Percentiles rank a stretch among this genome's conserved stretches.
Conservation (phyloP, 1,140 invertebrate genomes). For the Berghia stephanieae region DNA sequence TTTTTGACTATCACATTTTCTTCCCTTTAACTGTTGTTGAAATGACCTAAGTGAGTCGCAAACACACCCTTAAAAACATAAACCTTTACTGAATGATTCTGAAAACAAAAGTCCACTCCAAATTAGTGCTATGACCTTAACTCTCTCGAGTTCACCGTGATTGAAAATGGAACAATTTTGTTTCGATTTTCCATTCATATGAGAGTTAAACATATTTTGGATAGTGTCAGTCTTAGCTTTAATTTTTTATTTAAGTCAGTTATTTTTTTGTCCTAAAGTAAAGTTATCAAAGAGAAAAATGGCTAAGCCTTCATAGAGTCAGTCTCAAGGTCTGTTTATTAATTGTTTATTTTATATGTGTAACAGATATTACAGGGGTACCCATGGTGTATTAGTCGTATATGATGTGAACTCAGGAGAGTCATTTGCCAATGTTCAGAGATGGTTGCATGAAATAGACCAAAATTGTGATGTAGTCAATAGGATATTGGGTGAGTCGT, state of each 20-base stretch:
- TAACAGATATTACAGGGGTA: slow-evolving; percentile 97
- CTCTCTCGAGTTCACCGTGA: too few relatives aligned
- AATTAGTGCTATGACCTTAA: too few relatives aligned
- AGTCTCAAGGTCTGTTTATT: not conserved
- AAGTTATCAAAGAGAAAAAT: not conserved
- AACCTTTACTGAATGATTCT: too few relatives aligned
- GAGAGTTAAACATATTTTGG: not conserved
- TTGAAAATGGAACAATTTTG: too few relatives aligned
- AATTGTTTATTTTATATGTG: slow-evolving; percentile 55
- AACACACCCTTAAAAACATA: too few relatives aligned
- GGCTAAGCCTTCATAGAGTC: not conserved
- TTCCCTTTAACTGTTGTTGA: too few relatives aligned
- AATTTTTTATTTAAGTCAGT: too few relatives aligned
- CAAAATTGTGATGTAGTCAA: slow-evolving; percentile 99
- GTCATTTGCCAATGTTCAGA: slow-evolving; percentile 98
- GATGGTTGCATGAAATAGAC: slow-evolving; percentile 96
- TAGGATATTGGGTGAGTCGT: slow-evolving; percentile 88
- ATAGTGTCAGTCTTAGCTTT: not conserved
- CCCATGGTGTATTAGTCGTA: slow-evolving; percentile 98
- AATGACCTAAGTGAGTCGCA: too few relatives aligned
- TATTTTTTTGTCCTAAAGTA: not conserved
- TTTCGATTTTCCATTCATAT: not conserved
- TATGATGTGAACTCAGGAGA: slow-evolving; percentile 99
- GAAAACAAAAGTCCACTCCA: too few relatives aligned
- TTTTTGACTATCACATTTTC: too few relatives aligned